phyloP scores from a whole-genome alignment of 2,888 invertebrate species.

The Onchidella celtica region DNA sequence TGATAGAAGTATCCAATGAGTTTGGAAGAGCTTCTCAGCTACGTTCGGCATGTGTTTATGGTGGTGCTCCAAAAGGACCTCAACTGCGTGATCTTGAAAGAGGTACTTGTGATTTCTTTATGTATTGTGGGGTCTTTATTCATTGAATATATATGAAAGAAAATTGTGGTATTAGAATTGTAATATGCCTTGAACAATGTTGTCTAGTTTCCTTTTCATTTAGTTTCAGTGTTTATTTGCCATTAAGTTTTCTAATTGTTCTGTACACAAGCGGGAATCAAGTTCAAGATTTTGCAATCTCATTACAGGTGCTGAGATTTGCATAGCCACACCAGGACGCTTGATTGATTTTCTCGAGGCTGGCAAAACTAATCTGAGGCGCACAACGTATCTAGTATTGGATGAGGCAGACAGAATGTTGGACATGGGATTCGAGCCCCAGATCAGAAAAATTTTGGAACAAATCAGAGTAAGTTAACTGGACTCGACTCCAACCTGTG shows the following conservation, averaged over 20 bases:
- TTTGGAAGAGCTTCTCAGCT: slow-evolving; percentile 93
- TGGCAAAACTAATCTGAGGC: slow-evolving; percentile 76
- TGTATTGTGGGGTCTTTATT: no score
- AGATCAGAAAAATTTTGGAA: slow-evolving; percentile 95
- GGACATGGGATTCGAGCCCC: slow-evolving; percentile 99
- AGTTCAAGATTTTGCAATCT: no score
- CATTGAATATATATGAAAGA: no score
- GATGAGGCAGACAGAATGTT: no score
- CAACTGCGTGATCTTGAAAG: slow-evolving; percentile 83
- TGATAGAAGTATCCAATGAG: slow-evolving; percentile 94
- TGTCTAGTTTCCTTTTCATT: no score
- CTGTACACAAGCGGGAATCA: not conserved
- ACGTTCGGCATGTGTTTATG: slow-evolving; percentile 97
- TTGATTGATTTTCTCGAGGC: slow-evolving; percentile 94
- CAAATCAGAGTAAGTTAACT: slow-evolving; percentile 89
- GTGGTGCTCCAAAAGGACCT: slow-evolving; percentile 97
- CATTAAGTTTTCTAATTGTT: no score
- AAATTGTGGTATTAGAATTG: no score
- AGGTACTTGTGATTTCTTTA: slow-evolving; percentile 64
- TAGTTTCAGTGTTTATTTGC: no score
- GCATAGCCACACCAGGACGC: slow-evolving; percentile 96
- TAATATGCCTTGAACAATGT: no score
- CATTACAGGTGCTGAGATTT: slow-evolving; percentile 90
- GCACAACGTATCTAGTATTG: slow-evolving; percentile 90
- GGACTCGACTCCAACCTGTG: no score